These are phyloP conservation scores for Hoplodrina blanda DNA, from an alignment of 2,888 invertebrate genomes.

Conservation along the genomic window DNA sequence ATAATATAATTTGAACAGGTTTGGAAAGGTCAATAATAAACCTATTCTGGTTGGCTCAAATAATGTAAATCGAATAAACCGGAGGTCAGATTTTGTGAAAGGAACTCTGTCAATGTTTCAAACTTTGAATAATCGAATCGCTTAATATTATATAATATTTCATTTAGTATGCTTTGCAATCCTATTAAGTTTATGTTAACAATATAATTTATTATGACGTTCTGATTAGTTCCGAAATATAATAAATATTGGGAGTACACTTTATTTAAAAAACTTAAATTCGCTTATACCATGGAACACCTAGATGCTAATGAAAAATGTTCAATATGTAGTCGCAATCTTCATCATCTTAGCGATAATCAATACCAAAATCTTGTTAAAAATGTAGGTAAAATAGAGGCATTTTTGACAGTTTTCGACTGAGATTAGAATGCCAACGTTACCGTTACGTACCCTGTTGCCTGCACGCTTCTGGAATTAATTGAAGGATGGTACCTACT, in stretches of 20 bases:
- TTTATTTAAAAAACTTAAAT: too few species aligned
- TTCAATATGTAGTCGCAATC: too few species aligned
- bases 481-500: too few species aligned
- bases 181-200: neutral
- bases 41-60: neutral
- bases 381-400: too few species aligned
- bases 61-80: constrained; percentile 25
- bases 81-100: constrained; percentile 7
- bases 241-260: neutral
- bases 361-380: too few species aligned
- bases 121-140: constrained; percentile 31
- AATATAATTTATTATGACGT: neutral
- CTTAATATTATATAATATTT: constrained; percentile 18
- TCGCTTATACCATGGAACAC: too few species aligned
- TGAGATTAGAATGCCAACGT: too few species aligned
- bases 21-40: constrained; percentile 8
- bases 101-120: constrained; percentile 22
- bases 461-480: too few species aligned
- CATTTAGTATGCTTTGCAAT: neutral
- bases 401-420: too few species aligned
- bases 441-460: too few species aligned
- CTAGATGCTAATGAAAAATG: too few species aligned
- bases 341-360: too few species aligned
- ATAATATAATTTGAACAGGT: neutral
- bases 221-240: neutral